Evolutionary conservation across 1,140 invertebrate genomes (phyloP).

Genomic region (Glomeris maerens): DNA sequence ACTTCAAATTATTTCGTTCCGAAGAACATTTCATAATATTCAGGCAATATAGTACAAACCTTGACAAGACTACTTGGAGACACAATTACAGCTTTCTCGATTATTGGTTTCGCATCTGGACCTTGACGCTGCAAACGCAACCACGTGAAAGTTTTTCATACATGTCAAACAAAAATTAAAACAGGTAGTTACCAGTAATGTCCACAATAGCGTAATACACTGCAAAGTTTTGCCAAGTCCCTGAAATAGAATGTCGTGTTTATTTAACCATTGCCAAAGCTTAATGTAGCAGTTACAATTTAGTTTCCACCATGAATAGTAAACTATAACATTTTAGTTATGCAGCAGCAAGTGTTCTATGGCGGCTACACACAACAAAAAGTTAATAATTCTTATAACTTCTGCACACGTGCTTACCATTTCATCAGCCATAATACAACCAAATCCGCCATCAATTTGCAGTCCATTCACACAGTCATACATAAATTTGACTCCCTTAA

Average conservation of each 20-base stretch:
- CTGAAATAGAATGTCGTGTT: slow-evolving; percentile 16
- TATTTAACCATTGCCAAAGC: no score
- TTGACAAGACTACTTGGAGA: slow-evolving; percentile 94
- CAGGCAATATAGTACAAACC: slow-evolving; percentile 26
- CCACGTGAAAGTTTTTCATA: neutral
- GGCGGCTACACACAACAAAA: no score
- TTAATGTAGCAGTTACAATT: no score
- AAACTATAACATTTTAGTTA: no score
- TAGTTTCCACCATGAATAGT: no score
- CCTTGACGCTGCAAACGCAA: slow-evolving; percentile 34
- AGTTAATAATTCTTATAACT: no score
- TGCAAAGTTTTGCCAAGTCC: slow-evolving; percentile 89
- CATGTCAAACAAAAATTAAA: neutral
- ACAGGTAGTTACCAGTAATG: slow-evolving; percentile 45
- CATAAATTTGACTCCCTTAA: slow-evolving; percentile 93
- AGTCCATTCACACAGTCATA: slow-evolving; percentile 95
- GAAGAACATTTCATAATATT: slow-evolving; percentile 9
- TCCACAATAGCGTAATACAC: slow-evolving; percentile 95
- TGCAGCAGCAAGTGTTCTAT: no score
- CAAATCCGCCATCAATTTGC: slow-evolving; percentile 71
- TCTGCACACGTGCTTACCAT: no score
- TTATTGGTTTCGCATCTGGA: slow-evolving; percentile 52
- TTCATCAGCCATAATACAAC: slow-evolving; percentile 98
- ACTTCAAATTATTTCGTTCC: slow-evolving; percentile 11
- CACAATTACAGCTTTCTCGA: slow-evolving; percentile 87